phyloP scores from a whole-genome alignment of 2,113 vertebrate genomes.

The Rhipidura dahli region DNA sequence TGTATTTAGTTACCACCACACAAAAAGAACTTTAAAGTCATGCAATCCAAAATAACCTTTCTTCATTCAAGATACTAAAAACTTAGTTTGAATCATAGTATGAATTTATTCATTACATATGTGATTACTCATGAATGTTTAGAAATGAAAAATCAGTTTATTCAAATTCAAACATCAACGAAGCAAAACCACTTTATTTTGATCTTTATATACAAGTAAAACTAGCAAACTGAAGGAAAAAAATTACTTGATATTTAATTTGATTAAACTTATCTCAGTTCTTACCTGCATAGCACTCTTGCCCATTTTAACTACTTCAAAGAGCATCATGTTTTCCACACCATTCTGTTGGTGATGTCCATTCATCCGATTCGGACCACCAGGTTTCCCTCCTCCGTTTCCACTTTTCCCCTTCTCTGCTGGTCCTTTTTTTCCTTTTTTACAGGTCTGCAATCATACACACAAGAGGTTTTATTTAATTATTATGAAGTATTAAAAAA shows the following conservation, averaged over 20 bases:
- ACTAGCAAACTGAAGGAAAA: background rate
- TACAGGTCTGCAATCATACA: slow-evolving; percentile 78
- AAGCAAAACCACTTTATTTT: background rate
- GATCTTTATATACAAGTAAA: background rate
- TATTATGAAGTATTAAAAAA: background rate
- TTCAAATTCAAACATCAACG: background rate
- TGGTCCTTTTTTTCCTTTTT: slow-evolving; percentile 91
- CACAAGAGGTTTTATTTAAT: background rate
- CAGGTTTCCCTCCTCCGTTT: slow-evolving; percentile 81
- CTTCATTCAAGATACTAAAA: background rate
- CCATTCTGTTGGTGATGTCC: slow-evolving; percentile 99
- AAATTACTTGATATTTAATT: background rate
- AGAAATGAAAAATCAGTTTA: background rate
- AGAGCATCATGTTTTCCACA: slow-evolving; percentile 99
- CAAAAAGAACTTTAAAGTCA: background rate
- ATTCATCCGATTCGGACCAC: slow-evolving; percentile 90
- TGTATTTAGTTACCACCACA: background rate
- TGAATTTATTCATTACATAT: background rate
- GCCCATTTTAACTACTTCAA: slow-evolving; percentile 97
- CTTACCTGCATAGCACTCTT: slow-evolving; percentile 99
- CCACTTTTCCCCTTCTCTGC: slow-evolving; percentile 90
- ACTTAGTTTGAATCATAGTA: background rate
- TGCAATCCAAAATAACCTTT: background rate
- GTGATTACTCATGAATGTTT: background rate
- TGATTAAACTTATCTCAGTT: background rate